Evolutionary conservation across 2,888 invertebrate genomes (phyloP).

Genomic region (Merodon equestris): DNA sequence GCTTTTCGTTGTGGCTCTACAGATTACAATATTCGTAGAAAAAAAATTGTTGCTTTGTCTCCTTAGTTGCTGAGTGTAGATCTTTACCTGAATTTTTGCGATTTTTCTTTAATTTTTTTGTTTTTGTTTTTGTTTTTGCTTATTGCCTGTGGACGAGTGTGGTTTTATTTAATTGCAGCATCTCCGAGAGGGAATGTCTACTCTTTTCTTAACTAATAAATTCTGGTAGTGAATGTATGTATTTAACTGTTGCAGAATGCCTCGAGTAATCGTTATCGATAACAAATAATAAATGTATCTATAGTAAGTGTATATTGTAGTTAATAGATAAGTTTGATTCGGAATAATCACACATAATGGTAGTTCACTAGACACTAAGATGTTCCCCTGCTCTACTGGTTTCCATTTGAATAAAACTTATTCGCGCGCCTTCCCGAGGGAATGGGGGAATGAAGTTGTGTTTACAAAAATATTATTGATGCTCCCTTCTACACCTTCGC

Average conservation of each 20-base stretch:
- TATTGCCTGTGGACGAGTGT: constrained; percentile 57
- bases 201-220: constrained; percentile 30
- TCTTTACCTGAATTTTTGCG: constrained; percentile 55
- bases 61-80: constrained; percentile 39
- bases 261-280: constrained; percentile 15
- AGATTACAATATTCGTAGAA: not conserved
- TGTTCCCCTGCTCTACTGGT: no score
- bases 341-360: constrained; percentile 51
- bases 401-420: no score
- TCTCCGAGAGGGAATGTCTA: constrained; percentile 58
- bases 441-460: no score
- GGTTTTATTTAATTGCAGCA: constrained; percentile 20
- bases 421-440: no score
- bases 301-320: constrained; percentile 9
- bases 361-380: no score
- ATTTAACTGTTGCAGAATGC: constrained; percentile 46
- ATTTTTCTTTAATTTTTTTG: constrained; percentile 30
- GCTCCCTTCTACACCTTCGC: not conserved
- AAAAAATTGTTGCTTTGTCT: constrained; percentile 5
- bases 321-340: constrained; percentile 29
- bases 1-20: constrained; percentile 62
- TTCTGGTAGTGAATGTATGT: not conserved
- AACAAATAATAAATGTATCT: constrained; percentile 29
- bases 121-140: constrained; percentile 17
- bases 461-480: no score